These are phyloP conservation scores for Chloroceryle amazona DNA, from an alignment of 2,797 vertebrate species.

Conservation along the genomic window DNA sequence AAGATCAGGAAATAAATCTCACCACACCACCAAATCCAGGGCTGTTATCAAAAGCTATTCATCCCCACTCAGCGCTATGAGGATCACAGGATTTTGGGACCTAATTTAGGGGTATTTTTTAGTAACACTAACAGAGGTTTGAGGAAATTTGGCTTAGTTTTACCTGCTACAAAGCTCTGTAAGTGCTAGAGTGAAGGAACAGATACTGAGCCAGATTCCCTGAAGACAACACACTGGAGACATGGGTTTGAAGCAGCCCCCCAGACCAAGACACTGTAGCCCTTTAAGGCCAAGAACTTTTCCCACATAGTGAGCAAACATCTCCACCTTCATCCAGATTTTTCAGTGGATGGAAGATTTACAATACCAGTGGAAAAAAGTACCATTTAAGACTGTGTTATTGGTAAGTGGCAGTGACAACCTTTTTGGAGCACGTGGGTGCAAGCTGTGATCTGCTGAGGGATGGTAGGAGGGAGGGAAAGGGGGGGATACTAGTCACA, in stretches of 20 bases:
- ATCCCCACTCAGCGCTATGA: neutral
- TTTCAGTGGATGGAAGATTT: neutral
- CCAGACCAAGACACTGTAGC: neutral
- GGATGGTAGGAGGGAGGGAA: neutral
- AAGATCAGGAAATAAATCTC: constrained; percentile 58
- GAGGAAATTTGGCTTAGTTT: constrained; percentile 39
- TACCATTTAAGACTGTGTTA: neutral
- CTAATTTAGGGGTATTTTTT: constrained; percentile 45
- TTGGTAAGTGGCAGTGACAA: neutral
- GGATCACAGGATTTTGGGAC: constrained; percentile 65
- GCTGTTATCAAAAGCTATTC: constrained; percentile 16
- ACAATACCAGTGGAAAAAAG: rapidly evolving
- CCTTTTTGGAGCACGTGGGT: neutral
- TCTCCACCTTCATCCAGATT: neutral
- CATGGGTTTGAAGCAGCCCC: neutral
- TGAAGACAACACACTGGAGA: neutral
- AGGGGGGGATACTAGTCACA: neutral
- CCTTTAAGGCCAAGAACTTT: neutral
- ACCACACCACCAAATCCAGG: constrained; percentile 38
- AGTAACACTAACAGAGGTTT: constrained; percentile 20
- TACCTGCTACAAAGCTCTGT: neutral
- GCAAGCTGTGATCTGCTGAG: neutral
- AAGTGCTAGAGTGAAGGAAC: neutral
- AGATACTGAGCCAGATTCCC: neutral
- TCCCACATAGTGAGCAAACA: neutral